A percentile compares a stretch with the other conserved stretches of the same genome.
Evolutionary conservation across 2,797 vertebrate species (phyloP).

Genomic region (Intellagama lesueurii): DNA sequence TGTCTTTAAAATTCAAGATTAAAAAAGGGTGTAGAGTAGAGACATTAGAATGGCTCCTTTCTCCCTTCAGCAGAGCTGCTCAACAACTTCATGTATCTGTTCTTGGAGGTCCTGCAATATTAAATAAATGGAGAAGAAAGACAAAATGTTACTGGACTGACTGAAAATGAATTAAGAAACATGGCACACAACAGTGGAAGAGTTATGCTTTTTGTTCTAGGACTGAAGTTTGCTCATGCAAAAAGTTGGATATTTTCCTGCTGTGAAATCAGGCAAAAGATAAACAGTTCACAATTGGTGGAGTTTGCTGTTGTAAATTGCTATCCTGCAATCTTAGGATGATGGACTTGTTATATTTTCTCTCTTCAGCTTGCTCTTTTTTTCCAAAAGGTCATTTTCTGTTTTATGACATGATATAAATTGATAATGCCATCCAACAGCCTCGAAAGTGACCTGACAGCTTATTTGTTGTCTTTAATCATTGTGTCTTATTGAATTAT

Average conservation of each 20-base stretch:
- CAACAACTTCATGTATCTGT: too few relatives aligned
- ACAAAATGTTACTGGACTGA: slow-evolving; percentile 20
- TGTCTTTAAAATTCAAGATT: not conserved
- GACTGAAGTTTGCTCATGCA: slow-evolving; percentile 51
- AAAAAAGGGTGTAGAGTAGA: not conserved
- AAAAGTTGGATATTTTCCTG: slow-evolving; percentile 56
- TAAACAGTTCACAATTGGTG: slow-evolving; percentile 55
- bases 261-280: slow-evolving; percentile 50
- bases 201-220: slow-evolving; percentile 20
- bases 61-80: not conserved
- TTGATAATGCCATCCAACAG: slow-evolving; percentile 40
- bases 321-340: slow-evolving; percentile 36
- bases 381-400: slow-evolving; percentile 53
- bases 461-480: slow-evolving; percentile 61
- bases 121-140: slow-evolving; percentile 2
- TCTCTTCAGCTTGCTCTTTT: slow-evolving; percentile 41
- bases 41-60: not conserved
- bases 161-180: not conserved
- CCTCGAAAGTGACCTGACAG: slow-evolving; percentile 45
- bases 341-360: slow-evolving; percentile 50
- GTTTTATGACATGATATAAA: slow-evolving; percentile 57
- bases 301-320: slow-evolving; percentile 52
- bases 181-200: slow-evolving; percentile 28
- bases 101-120: slow-evolving; percentile 15
- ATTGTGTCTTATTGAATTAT: slow-evolving; percentile 52